Evolutionary conservation across 2,113 vertebrate species (phyloP), one percentile per base, ranked within the genome.

Genomic region (Nansenia antarctica): DNA sequence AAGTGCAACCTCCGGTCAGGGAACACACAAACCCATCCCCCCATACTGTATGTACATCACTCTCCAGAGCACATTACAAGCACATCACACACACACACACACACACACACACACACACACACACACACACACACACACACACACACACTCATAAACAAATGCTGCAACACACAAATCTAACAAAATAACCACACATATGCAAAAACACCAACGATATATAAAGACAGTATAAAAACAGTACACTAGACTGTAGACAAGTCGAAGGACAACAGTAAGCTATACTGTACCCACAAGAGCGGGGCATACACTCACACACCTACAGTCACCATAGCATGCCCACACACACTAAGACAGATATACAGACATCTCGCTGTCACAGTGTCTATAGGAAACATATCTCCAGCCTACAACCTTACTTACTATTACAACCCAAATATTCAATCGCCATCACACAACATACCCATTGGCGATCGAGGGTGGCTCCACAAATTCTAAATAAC

Each of bases 291-390:
- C 65, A 35, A 64, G 47, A 65, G 62, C 32, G 62, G 49, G 60
- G 65, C 30, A 59, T 20, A 57, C 64, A 62, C 30, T 22, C 42
- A 52, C 37, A 73, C 63, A 60, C 52, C 35, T 29, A 42, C 79
- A 65, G 62, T 45, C 58, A 8, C 37, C 57, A 65, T 32, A 65
- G 62, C 82, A 68, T 37, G 58, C 67, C 62, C 39, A 80, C 76
- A 84, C 77, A 79, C 67, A 69, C 67, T 76, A 69, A 63, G 53
- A 66, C 62, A 75, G 67, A 72, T 39, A 12, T 15, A 42, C 47
- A 24, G 18, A 52, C 71, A 69, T 65, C 82, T 72, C 62, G 71
- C 68, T 47, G 78, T 81, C 73, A 78, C 72, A 76, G 80, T 49
- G 76, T 69, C 85, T 75, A 69, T 34, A 73, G 73, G 47, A 65